These are phyloP conservation scores for Nomada goodeniana DNA, from an alignment of 2,888 invertebrate species.

Conservation along the genomic window DNA sequence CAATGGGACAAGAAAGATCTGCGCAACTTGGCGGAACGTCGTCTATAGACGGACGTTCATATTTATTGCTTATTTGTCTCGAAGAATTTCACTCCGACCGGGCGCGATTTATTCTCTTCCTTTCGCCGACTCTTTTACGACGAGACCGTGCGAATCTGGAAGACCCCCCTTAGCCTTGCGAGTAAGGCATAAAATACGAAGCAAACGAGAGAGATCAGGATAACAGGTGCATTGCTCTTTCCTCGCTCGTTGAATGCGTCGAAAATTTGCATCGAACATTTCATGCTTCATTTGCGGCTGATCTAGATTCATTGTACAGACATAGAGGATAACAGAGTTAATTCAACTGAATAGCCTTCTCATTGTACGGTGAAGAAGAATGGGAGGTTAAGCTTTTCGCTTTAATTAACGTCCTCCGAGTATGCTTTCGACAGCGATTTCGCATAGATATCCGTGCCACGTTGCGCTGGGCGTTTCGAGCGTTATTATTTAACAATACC, in stretches of 20 bases:
- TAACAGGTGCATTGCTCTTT: background rate
- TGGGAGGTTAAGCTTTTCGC: slow-evolving; percentile 10
- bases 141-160: slow-evolving; percentile 9
- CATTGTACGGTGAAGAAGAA: background rate
- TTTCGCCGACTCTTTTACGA: slow-evolving; percentile 4
- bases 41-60: background rate
- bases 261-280: slow-evolving; percentile 4
- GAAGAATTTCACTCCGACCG: background rate
- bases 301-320: background rate
- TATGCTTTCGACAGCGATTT: background rate
- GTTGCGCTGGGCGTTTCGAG: too few relatives aligned
- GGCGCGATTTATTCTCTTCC: slow-evolving; percentile 15
- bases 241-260: background rate
- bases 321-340: background rate
- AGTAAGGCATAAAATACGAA: slow-evolving; percentile 5
- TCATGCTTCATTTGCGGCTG: background rate
- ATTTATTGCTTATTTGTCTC: slow-evolving; percentile 9
- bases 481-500: too few relatives aligned
- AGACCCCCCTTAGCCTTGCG: background rate
- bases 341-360: background rate
- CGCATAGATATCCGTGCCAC: too few relatives aligned
- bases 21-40: too few relatives aligned
- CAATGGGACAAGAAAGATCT: too few relatives aligned
- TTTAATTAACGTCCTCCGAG: slow-evolving; percentile 6
- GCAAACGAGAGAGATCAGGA: background rate